A percentile compares a stretch with the other conserved stretches of the same genome.
These are phyloP conservation scores for Zoanthus sansibaricus DNA, from an alignment of 92 coral and sea anemone genomes.

Conservation along the genomic window DNA sequence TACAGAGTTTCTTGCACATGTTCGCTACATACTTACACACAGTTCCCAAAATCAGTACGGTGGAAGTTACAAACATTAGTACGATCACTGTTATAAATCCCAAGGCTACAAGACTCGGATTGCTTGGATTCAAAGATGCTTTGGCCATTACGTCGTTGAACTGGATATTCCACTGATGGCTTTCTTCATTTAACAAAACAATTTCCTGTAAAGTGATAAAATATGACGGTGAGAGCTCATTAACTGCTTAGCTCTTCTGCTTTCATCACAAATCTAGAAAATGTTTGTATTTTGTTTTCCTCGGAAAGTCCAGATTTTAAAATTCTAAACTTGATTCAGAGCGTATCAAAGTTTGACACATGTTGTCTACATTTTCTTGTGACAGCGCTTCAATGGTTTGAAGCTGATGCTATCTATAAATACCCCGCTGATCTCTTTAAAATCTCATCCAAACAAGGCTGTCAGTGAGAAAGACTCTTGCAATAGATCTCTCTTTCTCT, in stretches of 20 bases:
- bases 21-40: slow-evolving; percentile 77
- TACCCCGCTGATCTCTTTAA: slow-evolving; percentile 7
- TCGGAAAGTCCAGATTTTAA: neutral
- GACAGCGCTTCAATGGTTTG: neutral
- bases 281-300: neutral
- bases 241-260: neutral
- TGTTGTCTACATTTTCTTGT: neutral
- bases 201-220: slow-evolving; percentile 4
- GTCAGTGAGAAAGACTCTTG: neutral
- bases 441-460: slow-evolving; percentile 14
- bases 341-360: neutral
- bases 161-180: neutral
- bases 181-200: neutral
- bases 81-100: slow-evolving; percentile 57
- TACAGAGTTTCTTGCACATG: slow-evolving; percentile 71
- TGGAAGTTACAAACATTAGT: slow-evolving; percentile 61
- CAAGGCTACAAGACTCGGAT: slow-evolving; percentile 24
- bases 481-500: no score
- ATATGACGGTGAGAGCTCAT: neutral
- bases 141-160: slow-evolving; percentile 2
- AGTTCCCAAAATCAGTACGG: slow-evolving; percentile 75
- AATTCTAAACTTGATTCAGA: slow-evolving; percentile 1
- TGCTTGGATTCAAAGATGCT: slow-evolving; percentile 10
- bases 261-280: neutral
- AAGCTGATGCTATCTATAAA: neutral